phyloP scores from a whole-genome alignment of 2,888 invertebrate species.

The Rhagium mordax region DNA sequence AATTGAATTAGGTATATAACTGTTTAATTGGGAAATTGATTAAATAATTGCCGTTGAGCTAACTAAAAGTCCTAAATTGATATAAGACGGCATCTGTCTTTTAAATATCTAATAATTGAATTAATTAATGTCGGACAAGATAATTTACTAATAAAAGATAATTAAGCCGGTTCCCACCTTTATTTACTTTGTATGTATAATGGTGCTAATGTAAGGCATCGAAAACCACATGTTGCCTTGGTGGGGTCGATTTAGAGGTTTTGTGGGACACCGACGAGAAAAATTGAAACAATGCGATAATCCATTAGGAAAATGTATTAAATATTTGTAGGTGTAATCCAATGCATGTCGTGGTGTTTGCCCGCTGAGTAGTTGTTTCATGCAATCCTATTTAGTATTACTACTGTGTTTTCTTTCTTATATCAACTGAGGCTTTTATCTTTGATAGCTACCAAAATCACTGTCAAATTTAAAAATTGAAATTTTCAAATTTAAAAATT shows the following conservation, averaged over 20 bases:
- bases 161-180: slow-evolving; percentile 50
- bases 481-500: too few relatives aligned
- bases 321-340: too few relatives aligned
- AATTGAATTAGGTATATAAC: slow-evolving; percentile 31
- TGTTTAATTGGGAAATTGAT: slow-evolving; percentile 54
- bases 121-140: slow-evolving; percentile 45
- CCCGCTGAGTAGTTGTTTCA: too few relatives aligned
- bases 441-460: too few relatives aligned
- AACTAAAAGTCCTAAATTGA: slow-evolving; percentile 41
- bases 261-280: not conserved
- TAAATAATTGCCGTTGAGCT: slow-evolving; percentile 50
- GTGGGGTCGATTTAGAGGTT: not conserved
- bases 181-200: slow-evolving; percentile 35
- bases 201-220: not conserved
- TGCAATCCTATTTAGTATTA: too few relatives aligned
- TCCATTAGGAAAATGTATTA: too few relatives aligned
- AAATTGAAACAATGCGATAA: too few relatives aligned
- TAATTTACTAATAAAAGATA: slow-evolving; percentile 46
- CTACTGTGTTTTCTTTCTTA: too few relatives aligned
- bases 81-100: slow-evolving; percentile 46
- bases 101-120: slow-evolving; percentile 50
- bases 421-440: too few relatives aligned
- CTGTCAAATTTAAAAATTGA: too few relatives aligned
- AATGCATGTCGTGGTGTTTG: too few relatives aligned
- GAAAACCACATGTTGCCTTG: not conserved